Evolutionary conservation across 2,797 vertebrate species (phyloP).

Genomic region (Percopsis omiscomaycus): DNA sequence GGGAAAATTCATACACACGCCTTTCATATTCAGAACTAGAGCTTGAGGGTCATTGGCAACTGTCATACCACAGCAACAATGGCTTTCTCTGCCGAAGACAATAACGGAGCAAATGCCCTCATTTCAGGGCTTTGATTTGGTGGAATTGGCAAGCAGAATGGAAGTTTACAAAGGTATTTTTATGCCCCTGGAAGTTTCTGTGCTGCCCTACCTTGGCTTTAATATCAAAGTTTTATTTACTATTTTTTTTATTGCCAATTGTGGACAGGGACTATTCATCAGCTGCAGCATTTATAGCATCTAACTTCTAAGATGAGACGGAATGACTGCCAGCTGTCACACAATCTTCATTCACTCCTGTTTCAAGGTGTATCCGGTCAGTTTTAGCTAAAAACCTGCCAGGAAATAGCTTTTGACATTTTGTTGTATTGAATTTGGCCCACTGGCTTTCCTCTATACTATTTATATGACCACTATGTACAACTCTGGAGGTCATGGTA

Average conservation of each 20-base stretch:
- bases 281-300: conserved; percentile 2
- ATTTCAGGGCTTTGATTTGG: conserved; percentile 39
- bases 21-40: background rate
- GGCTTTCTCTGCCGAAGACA: conserved; percentile 14
- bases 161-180: conserved; percentile 36
- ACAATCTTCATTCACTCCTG: background rate
- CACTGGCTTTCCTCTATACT: background rate
- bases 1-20: background rate
- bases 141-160: conserved; percentile 23
- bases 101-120: conserved; percentile 14
- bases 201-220: conserved; percentile 14
- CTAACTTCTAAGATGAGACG: conserved; percentile 9
- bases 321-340: background rate
- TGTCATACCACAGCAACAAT: conserved; percentile 1
- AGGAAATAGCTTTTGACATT: conserved; percentile 22
- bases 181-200: conserved; percentile 17
- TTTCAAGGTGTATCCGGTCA: conserved; percentile 14
- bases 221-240: conserved; percentile 16
- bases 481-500: background rate
- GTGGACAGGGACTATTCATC: background rate
- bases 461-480: background rate
- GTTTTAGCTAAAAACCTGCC: conserved; percentile 7
- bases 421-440: conserved; percentile 4
- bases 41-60: conserved; percentile 21
- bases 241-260: background rate